Conservation (phyloP, 2,113 vertebrate species). For the Procavia capensis region DNA sequence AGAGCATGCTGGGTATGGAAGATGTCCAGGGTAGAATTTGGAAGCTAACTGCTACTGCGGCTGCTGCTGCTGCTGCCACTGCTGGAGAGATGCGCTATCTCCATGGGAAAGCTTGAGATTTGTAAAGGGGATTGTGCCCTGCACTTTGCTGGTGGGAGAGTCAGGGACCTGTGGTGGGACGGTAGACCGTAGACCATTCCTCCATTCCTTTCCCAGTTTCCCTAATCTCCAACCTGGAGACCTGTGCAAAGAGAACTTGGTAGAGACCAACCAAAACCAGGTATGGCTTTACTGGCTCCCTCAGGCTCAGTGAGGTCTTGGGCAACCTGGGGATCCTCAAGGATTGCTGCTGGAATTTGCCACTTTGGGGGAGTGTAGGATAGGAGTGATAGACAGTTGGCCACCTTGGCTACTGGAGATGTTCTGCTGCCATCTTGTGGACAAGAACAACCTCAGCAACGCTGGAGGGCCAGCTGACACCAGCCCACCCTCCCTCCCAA, state of each 20-base stretch:
- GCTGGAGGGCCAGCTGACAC: not conserved
- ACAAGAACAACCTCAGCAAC: not conserved
- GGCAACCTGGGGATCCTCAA: accelerated
- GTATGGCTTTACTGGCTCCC: not conserved
- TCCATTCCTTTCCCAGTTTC: not conserved
- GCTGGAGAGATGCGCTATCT: not conserved
- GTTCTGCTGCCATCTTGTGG: constrained; percentile 79
- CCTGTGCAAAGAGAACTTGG: not conserved
- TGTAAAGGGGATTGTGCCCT: not conserved
- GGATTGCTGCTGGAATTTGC: accelerated
- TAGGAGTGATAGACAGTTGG: too few species aligned
- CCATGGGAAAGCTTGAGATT: not conserved
- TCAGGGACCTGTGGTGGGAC: not conserved
- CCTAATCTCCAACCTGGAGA: not conserved
- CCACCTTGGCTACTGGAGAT: not conserved
- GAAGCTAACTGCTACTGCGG: not conserved
- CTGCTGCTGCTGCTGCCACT: not conserved
- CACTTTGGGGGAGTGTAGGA: too few species aligned
- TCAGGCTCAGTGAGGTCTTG: not conserved
- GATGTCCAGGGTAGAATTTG: not conserved
- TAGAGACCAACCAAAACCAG: not conserved
- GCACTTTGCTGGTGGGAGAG: not conserved
- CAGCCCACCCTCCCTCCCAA: not conserved
- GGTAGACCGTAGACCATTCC: not conserved
- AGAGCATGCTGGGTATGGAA: not conserved